phyloP scores from a whole-genome alignment of 2,888 invertebrate genomes.

The Megamerina dolium region DNA sequence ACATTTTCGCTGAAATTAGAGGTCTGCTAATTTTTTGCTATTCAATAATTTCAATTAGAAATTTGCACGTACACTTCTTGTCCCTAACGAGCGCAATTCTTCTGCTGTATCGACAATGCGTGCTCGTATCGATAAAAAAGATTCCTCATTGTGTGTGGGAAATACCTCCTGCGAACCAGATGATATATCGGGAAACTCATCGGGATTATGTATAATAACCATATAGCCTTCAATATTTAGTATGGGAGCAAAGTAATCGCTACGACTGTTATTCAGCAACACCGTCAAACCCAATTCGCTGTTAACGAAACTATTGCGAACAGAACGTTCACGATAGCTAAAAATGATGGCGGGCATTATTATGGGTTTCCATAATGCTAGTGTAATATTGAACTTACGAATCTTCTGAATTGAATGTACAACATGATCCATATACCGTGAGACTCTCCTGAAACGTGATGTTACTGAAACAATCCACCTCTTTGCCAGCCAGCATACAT shows the following conservation, averaged over 20 bases:
- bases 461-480: constrained; percentile 32
- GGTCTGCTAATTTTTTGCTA: not conserved
- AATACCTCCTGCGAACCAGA: constrained; percentile 52
- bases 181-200: constrained; percentile 52
- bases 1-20: constrained; percentile 52
- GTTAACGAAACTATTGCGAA: constrained; percentile 38
- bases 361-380: too few species aligned
- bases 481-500: constrained; percentile 40
- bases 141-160: constrained; percentile 46
- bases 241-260: constrained; percentile 56
- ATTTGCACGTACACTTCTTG: constrained; percentile 30
- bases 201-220: constrained; percentile 54
- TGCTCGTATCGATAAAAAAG: constrained; percentile 43
- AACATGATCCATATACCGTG: constrained; percentile 51
- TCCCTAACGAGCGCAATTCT: constrained; percentile 36
- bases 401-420: constrained; percentile 48
- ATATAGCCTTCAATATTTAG: constrained; percentile 54
- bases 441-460: constrained; percentile 42
- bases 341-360: too few species aligned
- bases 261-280: constrained; percentile 53
- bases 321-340: constrained; percentile 30
- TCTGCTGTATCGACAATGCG: constrained; percentile 41
- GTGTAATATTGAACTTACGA: constrained; percentile 28
- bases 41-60: not conserved
- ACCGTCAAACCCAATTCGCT: constrained; percentile 52